Conservation (phyloP, 2,113 vertebrate genomes). For the Hiodon tergisus region DNA sequence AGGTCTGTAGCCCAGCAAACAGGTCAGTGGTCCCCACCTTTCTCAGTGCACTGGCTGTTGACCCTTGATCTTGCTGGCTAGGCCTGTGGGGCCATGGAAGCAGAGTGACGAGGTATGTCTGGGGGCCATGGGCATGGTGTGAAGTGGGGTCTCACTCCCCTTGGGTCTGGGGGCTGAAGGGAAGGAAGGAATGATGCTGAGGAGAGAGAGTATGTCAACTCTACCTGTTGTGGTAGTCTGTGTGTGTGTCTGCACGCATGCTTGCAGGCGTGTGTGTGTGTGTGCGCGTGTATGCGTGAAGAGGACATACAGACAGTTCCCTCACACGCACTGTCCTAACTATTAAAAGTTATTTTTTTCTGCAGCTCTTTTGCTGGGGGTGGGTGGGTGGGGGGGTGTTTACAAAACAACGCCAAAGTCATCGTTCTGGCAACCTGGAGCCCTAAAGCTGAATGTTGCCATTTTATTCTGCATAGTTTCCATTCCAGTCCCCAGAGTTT, state of each 20-base stretch:
- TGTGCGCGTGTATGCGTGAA: background rate
- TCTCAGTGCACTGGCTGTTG: constrained; percentile 66
- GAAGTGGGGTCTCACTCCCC: constrained; percentile 36
- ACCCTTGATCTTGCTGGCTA: constrained; percentile 61
- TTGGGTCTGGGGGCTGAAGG: no score
- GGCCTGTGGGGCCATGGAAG: constrained; percentile 56
- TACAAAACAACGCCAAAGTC: no score
- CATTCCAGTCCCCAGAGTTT: no score
- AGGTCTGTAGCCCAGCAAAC: constrained; percentile 46
- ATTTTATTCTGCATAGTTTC: no score
- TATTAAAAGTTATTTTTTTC: no score
- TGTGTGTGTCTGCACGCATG: constrained; percentile 6
- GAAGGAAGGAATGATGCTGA: no score
- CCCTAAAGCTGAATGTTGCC: no score
- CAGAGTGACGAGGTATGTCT: constrained; percentile 48
- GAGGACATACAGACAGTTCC: no score
- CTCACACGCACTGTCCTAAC: no score
- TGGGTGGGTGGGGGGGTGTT: no score
- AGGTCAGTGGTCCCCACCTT: constrained; percentile 70
- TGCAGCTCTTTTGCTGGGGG: no score
- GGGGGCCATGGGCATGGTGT: constrained; percentile 31
- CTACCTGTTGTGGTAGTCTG: constrained; percentile 24
- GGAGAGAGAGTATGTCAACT: constrained; percentile 17
- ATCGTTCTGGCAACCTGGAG: no score
- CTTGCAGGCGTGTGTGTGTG: constrained; percentile 11